Percentiles rank a stretch among this genome's conserved stretches.
These are phyloP conservation scores for Taenaris catops DNA, from an alignment of 2,888 invertebrate species.

Conservation along the genomic window DNA sequence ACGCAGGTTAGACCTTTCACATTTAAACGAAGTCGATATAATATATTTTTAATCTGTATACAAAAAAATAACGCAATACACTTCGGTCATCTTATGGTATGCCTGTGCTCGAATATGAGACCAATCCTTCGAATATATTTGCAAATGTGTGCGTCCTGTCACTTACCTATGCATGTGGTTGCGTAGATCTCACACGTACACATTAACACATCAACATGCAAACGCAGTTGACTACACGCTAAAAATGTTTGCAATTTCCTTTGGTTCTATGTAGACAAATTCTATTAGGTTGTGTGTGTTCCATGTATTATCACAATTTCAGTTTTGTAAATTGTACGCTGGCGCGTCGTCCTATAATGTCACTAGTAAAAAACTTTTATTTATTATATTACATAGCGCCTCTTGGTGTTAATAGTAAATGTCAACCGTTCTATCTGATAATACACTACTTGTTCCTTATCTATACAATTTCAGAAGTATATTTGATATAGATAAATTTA, in stretches of 20 bases:
- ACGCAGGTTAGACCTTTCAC: too few species aligned
- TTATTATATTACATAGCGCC: neutral
- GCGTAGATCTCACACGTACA: slow-evolving; percentile 35
- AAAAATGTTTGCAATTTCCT: slow-evolving; percentile 56
- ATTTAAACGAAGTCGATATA: too few species aligned
- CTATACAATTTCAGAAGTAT: too few species aligned
- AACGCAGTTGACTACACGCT: slow-evolving; percentile 35
- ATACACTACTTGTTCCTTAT: too few species aligned
- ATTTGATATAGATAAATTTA: too few species aligned
- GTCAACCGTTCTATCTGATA: too few species aligned
- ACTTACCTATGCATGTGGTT: slow-evolving; percentile 34
- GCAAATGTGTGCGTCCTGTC: slow-evolving; percentile 39
- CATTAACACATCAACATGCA: slow-evolving; percentile 30
- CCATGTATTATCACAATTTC: slow-evolving; percentile 18
- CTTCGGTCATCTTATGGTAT: slow-evolving; percentile 22
- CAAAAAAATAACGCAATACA: too few species aligned
- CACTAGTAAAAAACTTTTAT: slow-evolving; percentile 1
- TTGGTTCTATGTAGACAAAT: slow-evolving; percentile 30
- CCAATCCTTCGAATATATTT: slow-evolving; percentile 45
- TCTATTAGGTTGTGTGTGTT: slow-evolving; percentile 19
- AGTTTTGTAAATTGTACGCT: slow-evolving; percentile 19
- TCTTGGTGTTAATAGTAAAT: too few species aligned
- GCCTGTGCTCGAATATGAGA: slow-evolving; percentile 32
- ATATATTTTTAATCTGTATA: too few species aligned
- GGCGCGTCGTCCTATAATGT: slow-evolving; percentile 11